Evolutionary conservation across 2,113 vertebrate species (phyloP).

Genomic region (Athene cunicularia): DNA sequence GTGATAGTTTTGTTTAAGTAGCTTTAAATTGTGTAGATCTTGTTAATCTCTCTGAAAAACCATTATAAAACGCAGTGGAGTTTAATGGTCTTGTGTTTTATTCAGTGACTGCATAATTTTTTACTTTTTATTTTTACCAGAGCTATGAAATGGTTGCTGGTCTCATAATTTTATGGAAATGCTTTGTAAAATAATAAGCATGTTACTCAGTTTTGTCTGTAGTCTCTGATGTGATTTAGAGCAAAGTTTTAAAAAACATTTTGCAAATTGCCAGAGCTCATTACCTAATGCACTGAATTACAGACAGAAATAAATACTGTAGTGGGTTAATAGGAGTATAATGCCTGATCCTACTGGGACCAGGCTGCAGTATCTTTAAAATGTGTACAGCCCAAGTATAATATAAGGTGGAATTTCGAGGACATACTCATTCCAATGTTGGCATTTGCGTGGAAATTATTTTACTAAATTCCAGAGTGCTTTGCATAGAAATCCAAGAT

Average conservation of each 20-base stretch:
- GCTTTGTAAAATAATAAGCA: constrained; percentile 32
- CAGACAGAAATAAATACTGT: background rate
- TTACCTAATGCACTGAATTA: constrained; percentile 42
- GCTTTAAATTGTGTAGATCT: background rate
- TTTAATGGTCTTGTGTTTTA: constrained; percentile 22
- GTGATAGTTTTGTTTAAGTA: constrained; percentile 2
- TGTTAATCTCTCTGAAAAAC: background rate
- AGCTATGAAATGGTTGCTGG: constrained; percentile 11
- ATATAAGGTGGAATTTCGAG: background rate
- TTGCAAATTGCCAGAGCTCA: constrained; percentile 36
- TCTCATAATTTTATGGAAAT: constrained; percentile 36
- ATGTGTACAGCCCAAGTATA: background rate
- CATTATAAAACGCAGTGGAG: background rate
- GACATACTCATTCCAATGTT: background rate
- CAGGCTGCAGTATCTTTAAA: background rate
- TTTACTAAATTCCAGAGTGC: background rate
- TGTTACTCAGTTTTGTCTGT: background rate
- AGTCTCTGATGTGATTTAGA: constrained; percentile 42
- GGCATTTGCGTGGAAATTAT: background rate
- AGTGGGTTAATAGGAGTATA: background rate
- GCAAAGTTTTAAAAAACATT: constrained; percentile 25
- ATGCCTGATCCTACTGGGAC: constrained; percentile 11
- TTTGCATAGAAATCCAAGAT: background rate
- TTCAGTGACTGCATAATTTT: constrained; percentile 8
- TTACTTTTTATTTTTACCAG: background rate